phyloP scores from a whole-genome alignment of 2,888 invertebrate genomes.

The Panopea generosa region DNA sequence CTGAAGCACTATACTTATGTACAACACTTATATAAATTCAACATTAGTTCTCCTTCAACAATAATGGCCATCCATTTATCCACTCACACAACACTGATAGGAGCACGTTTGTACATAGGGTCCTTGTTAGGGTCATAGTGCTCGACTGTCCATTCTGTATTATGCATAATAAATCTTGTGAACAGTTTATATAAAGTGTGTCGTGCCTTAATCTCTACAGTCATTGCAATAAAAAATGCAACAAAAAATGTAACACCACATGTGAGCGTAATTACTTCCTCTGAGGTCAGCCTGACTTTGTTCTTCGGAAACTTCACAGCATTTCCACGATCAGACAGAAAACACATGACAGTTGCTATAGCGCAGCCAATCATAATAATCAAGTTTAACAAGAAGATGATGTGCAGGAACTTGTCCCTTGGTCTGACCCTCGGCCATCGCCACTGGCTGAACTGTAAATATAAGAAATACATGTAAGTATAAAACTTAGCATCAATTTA shows the following conservation, averaged over 20 bases:
- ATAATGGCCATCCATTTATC: no score
- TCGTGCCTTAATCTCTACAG: conserved; percentile 87
- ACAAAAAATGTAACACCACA: conserved; percentile 87
- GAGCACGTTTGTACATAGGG: conserved; percentile 41
- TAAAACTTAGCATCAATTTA: no score
- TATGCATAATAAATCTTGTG: conserved; percentile 84
- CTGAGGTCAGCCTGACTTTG: conserved; percentile 85
- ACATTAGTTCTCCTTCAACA: no score
- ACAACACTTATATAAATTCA: no score
- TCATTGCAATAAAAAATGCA: conserved; percentile 87
- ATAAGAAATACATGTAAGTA: conserved; percentile 28
- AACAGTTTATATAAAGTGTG: conserved; percentile 86
- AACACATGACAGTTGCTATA: conserved; percentile 86
- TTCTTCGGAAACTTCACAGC: conserved; percentile 78
- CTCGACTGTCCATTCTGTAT: conserved; percentile 86
- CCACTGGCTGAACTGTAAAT: conserved; percentile 86
- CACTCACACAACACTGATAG: conserved; percentile 1
- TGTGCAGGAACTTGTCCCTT: conserved; percentile 86
- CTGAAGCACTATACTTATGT: no score
- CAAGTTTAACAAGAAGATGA: conserved; percentile 86
- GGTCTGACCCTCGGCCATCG: conserved; percentile 86
- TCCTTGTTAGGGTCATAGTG: conserved; percentile 84
- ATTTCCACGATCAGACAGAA: conserved; percentile 85
- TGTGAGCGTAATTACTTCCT: conserved; percentile 86
- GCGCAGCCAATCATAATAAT: conserved; percentile 87